Conservation (phyloP, 1,140 invertebrate genomes). For the Lycorma delicatula region DNA sequence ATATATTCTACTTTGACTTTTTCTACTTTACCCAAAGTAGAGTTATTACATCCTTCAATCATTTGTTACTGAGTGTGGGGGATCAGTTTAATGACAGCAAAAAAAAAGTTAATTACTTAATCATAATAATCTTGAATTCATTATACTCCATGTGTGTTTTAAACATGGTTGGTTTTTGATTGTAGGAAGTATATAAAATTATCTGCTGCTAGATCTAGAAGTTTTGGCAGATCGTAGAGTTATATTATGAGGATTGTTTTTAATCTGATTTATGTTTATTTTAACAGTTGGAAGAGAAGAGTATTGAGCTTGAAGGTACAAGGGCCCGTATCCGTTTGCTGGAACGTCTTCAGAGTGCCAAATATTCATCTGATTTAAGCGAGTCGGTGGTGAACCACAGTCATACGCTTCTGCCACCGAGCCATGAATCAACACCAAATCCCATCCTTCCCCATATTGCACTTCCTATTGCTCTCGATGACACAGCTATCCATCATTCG, state of each 20-base stretch:
- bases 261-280: conserved; percentile 13
- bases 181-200: no score
- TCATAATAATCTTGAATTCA: no score
- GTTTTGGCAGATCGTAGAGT: background rate
- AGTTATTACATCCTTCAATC: no score
- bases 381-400: conserved; percentile 32
- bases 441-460: conserved; percentile 22
- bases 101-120: no score
- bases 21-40: no score
- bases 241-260: background rate
- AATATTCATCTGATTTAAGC: background rate
- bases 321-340: conserved; percentile 60
- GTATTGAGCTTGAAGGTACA: conserved; percentile 71
- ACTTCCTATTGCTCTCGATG: conserved; percentile 39
- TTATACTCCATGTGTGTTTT: no score
- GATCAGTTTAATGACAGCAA: no score
- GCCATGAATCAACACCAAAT: conserved; percentile 14
- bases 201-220: no score
- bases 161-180: no score
- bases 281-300: conserved; percentile 64
- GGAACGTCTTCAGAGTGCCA: conserved; percentile 42
- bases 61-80: no score
- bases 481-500: conserved; percentile 39
- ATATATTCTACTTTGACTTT: no score
- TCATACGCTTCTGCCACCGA: conserved; percentile 32